Conservation (phyloP, 1,140 invertebrate species). For the Drosophila albomicans region DNA sequence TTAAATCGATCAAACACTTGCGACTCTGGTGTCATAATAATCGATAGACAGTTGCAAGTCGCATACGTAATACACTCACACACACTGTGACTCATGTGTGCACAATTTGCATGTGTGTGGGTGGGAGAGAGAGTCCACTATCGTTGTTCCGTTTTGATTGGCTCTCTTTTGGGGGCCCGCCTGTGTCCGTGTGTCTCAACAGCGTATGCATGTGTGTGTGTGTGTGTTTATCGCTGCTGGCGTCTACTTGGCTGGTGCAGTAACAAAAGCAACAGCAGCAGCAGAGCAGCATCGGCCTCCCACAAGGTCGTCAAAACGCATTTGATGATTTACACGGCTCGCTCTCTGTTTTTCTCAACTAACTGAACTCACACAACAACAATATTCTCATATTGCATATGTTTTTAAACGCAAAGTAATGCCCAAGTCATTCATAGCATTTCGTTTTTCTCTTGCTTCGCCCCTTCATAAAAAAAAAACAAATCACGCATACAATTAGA, state of each 20-base stretch:
- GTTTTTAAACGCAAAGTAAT: conserved; percentile 11
- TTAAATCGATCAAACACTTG: conserved; percentile 53
- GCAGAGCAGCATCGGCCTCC: conserved; percentile 24
- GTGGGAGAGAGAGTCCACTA: neutral
- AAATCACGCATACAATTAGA: conserved; percentile 48
- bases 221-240: neutral
- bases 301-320: conserved; percentile 45
- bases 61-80: conserved; percentile 25
- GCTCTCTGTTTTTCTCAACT: conserved; percentile 1
- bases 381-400: neutral
- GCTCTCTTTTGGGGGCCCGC: conserved; percentile 67
- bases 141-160: conserved; percentile 57
- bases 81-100: neutral
- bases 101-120: conserved; percentile 7
- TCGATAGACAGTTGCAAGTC: conserved; percentile 60
- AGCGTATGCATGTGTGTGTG: neutral
- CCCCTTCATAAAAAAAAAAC: neutral
- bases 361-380: conserved; percentile 22
- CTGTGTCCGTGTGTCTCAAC: conserved; percentile 18
- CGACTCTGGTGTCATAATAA: conserved; percentile 47
- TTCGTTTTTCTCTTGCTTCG: neutral
- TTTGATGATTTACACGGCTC: conserved; percentile 22
- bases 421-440: conserved; percentile 12
- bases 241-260: conserved; percentile 20
- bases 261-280: conserved; percentile 4